Evolutionary conservation across 2,888 invertebrate species (phyloP), one percentile per base, ranked within the genome.

Genomic region (Sarcophaga variegata): DNA sequence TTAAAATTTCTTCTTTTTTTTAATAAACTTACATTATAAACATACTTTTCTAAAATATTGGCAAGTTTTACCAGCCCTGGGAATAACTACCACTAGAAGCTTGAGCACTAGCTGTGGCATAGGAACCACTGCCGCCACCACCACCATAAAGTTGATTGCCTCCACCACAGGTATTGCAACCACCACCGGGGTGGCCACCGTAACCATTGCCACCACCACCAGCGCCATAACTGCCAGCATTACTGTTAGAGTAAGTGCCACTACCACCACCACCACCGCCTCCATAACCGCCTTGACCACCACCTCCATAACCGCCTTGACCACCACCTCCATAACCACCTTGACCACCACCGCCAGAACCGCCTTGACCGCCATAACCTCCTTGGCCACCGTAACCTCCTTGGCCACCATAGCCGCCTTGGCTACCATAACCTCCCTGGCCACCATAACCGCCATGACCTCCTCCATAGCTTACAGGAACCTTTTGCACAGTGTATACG

Each of bases 261-360:
- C 87, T 77, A 0, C 86, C 75, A 25, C 83, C 70, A 27, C 78
- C 74, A 45, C 72, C 62, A 5, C 72, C 70, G 17, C 81, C 81
- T 17, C 69, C 74, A 74, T 74, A 83, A 10, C 84, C 80, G 3
- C 81, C 72, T 22, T 75, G 69, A 10, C 64, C 64, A 22, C 54
- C 79, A 79, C 77, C 54, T 11, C 87, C 88, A 37, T 89, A 87
- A n/a, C 82, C 74, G 3, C 86, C 86, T 1, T 78, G 85, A 49
- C 70, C 77, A 62, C 37, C 25, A 49, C 12, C 37, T 37, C 47
- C 27, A 66, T 76, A 75, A 17, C 85, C 88, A 12, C 82, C 80
- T 4, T 77, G 70, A n/a, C 75, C 77, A 47, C 85, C 86, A 11
- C 12, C 37, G 6, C 47, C 27, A 66, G 66, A 75, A 17, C 85